Evolutionary conservation across 2,888 invertebrate species (phyloP).

Genomic region (Ptilodon capucinus): DNA sequence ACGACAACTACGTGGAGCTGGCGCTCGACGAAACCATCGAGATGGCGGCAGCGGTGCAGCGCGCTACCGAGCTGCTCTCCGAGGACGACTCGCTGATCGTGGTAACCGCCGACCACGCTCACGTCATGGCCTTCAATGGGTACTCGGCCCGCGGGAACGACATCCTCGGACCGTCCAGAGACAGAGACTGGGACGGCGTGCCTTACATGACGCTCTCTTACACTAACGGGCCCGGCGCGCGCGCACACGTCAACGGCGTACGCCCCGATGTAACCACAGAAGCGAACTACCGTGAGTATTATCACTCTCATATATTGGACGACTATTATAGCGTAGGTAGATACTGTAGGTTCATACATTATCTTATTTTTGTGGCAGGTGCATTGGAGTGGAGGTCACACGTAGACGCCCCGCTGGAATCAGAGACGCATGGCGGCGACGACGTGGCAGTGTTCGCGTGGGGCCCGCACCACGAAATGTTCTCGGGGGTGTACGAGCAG

Average conservation of each 20-base stretch:
- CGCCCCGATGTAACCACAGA: constrained; percentile 67
- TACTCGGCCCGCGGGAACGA: constrained; percentile 81
- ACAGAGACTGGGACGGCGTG: constrained; percentile 64
- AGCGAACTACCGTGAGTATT: constrained; percentile 50
- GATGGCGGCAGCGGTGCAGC: constrained; percentile 80
- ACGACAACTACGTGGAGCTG: constrained; percentile 75
- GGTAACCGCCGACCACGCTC: constrained; percentile 75
- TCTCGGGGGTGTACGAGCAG: constrained; percentile 89
- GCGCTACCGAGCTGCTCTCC: constrained; percentile 66
- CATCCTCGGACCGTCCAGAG: constrained; percentile 51
- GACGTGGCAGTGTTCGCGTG: constrained; percentile 88
- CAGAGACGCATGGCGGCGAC: constrained; percentile 89
- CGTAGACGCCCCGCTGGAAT: constrained; percentile 78
- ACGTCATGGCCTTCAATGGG: constrained; percentile 86
- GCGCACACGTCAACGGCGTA: constrained; percentile 82
- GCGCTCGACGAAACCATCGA: constrained; percentile 87
- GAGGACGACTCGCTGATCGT: constrained; percentile 78
- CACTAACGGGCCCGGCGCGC: constrained; percentile 79
- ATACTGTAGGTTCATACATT: too few relatives aligned
- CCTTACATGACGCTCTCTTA: constrained; percentile 83
- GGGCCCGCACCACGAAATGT: constrained; percentile 88
- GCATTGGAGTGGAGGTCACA: constrained; percentile 43
- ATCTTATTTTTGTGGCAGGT: constrained; percentile 23
- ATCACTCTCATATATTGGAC: background rate
- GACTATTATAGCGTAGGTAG: too few relatives aligned